Conservation (phyloP, 1,140 invertebrate genomes). For the Dreissena polymorpha region DNA sequence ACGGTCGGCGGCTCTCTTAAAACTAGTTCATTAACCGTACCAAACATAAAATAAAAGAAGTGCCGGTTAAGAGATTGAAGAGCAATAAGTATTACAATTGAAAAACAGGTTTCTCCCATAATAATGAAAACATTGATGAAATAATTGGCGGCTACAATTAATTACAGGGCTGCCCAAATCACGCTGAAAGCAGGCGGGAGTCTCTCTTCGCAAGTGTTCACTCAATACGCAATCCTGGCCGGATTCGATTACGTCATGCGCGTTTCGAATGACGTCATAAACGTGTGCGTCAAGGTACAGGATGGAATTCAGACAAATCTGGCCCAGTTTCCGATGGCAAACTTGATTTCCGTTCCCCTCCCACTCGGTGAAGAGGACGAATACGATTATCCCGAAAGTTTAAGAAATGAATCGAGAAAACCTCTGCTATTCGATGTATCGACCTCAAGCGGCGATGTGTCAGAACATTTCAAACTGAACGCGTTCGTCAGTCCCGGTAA, state of each 20-base stretch:
- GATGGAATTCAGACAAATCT: slow-evolving; percentile 25
- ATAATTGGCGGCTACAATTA: not conserved
- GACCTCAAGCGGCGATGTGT: not conserved
- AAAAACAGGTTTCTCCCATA: too few species aligned
- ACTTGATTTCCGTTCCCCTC: slow-evolving; percentile 25
- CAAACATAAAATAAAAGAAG: too few species aligned
- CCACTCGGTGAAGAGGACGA: slow-evolving; percentile 35
- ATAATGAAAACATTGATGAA: too few species aligned
- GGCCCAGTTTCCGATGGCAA: slow-evolving; percentile 16
- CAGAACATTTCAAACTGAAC: slow-evolving; percentile 4
- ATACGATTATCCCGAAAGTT: slow-evolving; percentile 29
- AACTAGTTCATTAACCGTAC: too few species aligned
- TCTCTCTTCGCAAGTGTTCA: not conserved
- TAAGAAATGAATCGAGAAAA: slow-evolving; percentile 28
- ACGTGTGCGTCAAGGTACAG: slow-evolving; percentile 38
- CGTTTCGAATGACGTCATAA: not conserved
- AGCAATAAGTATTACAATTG: too few species aligned
- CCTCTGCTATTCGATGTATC: slow-evolving; percentile 37
- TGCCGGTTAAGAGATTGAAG: too few species aligned
- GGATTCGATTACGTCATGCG: slow-evolving; percentile 36
- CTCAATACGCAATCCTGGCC: slow-evolving; percentile 21
- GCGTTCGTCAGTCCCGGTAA: slow-evolving; percentile 15
- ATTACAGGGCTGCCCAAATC: slow-evolving; percentile 27
- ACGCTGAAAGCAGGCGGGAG: not conserved
- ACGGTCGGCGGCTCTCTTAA: too few species aligned